A percentile compares a stretch with the other conserved stretches of the same genome.
Evolutionary conservation across 2,888 invertebrate genomes (phyloP).

Genomic region (Catonia carolina): DNA sequence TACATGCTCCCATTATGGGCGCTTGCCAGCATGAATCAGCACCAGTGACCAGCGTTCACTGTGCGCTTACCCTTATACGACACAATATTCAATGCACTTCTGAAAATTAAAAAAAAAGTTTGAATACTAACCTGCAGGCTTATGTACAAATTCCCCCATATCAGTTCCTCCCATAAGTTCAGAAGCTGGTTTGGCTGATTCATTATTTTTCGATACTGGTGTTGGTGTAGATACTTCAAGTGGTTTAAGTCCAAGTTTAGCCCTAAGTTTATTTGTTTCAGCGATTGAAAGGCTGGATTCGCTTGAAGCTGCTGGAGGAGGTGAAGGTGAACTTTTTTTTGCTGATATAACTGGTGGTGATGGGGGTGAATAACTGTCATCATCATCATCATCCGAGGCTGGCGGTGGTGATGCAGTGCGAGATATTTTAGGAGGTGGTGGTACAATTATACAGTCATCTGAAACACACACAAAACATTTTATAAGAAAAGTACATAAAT

Average conservation of each 20-base stretch:
- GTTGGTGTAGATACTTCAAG: constrained; percentile 56
- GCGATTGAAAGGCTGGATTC: constrained; percentile 61
- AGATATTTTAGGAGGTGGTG: constrained; percentile 44
- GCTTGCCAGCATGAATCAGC: no score
- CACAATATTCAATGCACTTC: no score
- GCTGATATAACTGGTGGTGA: constrained; percentile 38
- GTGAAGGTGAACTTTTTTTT: constrained; percentile 35
- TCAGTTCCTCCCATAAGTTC: constrained; percentile 39
- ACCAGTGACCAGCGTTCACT: no score
- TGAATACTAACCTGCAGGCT: constrained; percentile 54
- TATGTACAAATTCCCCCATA: constrained; percentile 77
- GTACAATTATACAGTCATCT: constrained; percentile 33
- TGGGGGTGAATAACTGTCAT: not conserved
- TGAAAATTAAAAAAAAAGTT: no score
- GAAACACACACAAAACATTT: constrained; percentile 19
- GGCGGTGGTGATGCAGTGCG: constrained; percentile 38
- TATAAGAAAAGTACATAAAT: not conserved
- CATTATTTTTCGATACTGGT: constrained; percentile 25
- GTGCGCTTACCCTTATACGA: no score
- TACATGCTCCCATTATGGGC: no score
- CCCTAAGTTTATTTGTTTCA: constrained; percentile 82
- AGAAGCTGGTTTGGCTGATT: not conserved
- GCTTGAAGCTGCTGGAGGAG: constrained; percentile 40
- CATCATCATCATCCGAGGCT: not conserved
- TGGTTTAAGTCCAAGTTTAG: constrained; percentile 90